Evolutionary conservation across 1,140 invertebrate genomes (phyloP), one percentile per base, ranked within the genome.

Genomic region (Drosophila rhopaloa): DNA sequence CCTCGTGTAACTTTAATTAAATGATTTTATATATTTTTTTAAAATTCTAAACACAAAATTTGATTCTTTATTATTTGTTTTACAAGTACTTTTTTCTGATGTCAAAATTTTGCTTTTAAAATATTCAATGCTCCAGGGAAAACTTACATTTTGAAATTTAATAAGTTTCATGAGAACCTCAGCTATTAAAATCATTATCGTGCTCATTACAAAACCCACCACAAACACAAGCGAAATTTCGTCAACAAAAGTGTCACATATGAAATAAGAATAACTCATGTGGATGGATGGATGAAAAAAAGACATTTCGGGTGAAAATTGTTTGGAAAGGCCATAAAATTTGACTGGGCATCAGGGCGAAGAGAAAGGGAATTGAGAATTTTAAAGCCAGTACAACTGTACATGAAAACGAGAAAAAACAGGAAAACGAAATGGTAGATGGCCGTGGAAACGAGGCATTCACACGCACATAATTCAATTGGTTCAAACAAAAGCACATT

Each of bases 401-500:
- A 58, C 41, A 43, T 63, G 57, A 50, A 68, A 77, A 40, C 40
- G 47, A 47, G 53, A 48, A 38, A 68, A 46, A 62, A 63, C 40
- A 46, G 57, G 50, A 62, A 75, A 67, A 67, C 35, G 40, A 51
- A 75, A 75, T 75, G 71, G 48, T 37, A 70, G 57, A 67, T 38
- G 41, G 41, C 38, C 53, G 44, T 47, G 41, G 63, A 71, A 81
- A 63, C 55, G 62, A 70, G 74, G 62, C 70, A 89, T 88, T 88
- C 84, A 90, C 84, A 89, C 84, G 84, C 80, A 89, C 84, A 89
- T 89, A 89, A 89, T 90, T 89, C 85, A 89, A 89, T 89, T 81
- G 85, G 77, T 72, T 76, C 74, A 86, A 84, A 89, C 85, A 90
- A 89, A 89, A 89, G 81, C 85, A 78, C 85, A 89, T 89, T 90